Base-by-base conservation (phyloP, 2,888 invertebrate species). In the Hololepta plana region DNA sequence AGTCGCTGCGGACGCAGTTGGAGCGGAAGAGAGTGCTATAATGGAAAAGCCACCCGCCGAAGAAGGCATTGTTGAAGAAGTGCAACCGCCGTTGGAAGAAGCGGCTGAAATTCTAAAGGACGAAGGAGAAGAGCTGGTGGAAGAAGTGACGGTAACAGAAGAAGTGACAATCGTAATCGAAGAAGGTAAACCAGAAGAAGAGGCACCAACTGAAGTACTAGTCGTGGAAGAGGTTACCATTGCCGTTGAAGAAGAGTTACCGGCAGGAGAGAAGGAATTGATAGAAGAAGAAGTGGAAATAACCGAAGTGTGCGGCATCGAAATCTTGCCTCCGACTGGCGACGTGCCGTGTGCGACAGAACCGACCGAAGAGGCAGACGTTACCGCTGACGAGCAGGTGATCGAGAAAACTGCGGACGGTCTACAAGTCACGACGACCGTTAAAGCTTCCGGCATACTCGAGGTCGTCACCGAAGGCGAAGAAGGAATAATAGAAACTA, bases 381-480 rank as follows among this genome's bases (percentile, higher is more conserved):
- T 33, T 5, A 41, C 38, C 12, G 43, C 39, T 4, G 35, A 37
- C 24, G 37, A 39, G 10, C 41, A 40, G n/a, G 29, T 40, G 12
- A 25, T 44, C 8, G 39, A 42, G 6, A 39, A 40, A 28, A 39
- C 43, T 9, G 39, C 44, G 3, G 33, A 42, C 21, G 48, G 38
- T 12, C 34, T 51, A 9, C 42, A 48, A 21, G 35, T 51, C 3
- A 49, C 47, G 2, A 53, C 52, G 3, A 46, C 46, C 8, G 37
- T 50, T 4, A 48, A 50, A n/a, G 35, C 34, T 17, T 45, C 46
- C n/a, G 54, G 54, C 12, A 43, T 40, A 17, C 31, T 55, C 19
- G 51, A 53, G 34, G 44, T 55, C 3, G 39, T 43, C 3, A 53
- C 54, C 1, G 49, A 53, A 41, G 52, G 52, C 12, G 50, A 51